Conservation (phyloP, 2,113 vertebrate genomes). For the Salvator merianae region DNA sequence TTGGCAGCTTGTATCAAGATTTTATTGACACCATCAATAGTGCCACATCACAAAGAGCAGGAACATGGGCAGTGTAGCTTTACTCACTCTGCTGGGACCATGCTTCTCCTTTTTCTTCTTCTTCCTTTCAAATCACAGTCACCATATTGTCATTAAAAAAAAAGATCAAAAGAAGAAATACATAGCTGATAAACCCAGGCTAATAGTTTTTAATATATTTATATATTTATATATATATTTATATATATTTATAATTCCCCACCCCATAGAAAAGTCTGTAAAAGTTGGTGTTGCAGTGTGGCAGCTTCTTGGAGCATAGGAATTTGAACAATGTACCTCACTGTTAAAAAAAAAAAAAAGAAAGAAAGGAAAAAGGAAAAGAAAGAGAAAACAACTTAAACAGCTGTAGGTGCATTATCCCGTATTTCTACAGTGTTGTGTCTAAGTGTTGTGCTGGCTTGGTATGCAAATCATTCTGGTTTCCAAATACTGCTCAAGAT, state of each 20-base stretch:
- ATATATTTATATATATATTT: constrained; percentile 54
- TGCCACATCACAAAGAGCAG: constrained; percentile 59
- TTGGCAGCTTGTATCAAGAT: constrained; percentile 61
- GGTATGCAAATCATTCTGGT: constrained; percentile 72
- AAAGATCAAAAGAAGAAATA: constrained; percentile 63
- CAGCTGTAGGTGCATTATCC: constrained; percentile 84
- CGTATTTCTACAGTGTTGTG: constrained; percentile 99
- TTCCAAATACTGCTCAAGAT: constrained; percentile 71
- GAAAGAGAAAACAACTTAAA: constrained; percentile 64
- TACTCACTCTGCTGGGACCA: constrained; percentile 55
- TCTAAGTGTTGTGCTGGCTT: constrained; percentile 97
- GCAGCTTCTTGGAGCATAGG: constrained; percentile 77
- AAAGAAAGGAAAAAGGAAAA: too few relatives aligned
- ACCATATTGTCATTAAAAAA: constrained; percentile 69
- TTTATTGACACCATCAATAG: constrained; percentile 72
- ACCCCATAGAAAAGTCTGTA: constrained; percentile 72
- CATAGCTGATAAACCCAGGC: constrained; percentile 65
- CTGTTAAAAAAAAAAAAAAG: constrained; percentile 61
- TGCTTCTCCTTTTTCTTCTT: constrained; percentile 62
- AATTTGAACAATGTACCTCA: constrained; percentile 75
- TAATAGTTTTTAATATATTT: constrained; percentile 69
- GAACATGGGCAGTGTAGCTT: constrained; percentile 64
- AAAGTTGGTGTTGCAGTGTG: constrained; percentile 84
- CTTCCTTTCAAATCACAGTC: constrained; percentile 73
- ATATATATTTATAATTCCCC: constrained; percentile 58